Base-by-base conservation (phyloP, 2,113 vertebrate species). In the Asarcornis scutulata region DNA sequence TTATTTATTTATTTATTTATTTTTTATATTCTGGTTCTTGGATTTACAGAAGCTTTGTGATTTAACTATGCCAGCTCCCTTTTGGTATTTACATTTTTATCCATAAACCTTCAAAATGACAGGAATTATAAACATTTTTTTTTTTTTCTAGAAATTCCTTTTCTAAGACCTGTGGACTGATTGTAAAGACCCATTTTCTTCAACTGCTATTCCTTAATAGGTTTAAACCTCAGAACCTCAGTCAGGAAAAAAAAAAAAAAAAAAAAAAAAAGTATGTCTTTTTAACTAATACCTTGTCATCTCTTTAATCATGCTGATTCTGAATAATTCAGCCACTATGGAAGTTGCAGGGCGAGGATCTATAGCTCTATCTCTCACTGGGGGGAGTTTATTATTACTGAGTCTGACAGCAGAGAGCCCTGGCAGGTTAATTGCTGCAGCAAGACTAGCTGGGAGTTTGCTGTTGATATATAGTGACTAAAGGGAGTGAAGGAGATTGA, bases 401-500 rank as follows among this genome's bases (percentile, higher is more conserved):
- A 97, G 91, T 94, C 95, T 98, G 97, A 97, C 98, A 98, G 97
- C 91, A 97, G 97, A 98, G 95, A 96, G 94, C 96, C 94, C 95
- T 97, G 96, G 98, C 97, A 98, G 97, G 98, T 98, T 98, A 98
- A 98, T 98, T 98, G 98, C 97, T 97, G 91, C 91, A 97, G 97
- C 96, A 97, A 95, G 96, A 96, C 96, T 98, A 96, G 95, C 97
- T 98, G 96, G 94, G 96, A 97, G 95, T 97, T 98, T 97, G 97
- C 86, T 95, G 96, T 96, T 98, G 98, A 98, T 98, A 97, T 97
- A 98, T 96, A 97, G 97, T 77, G 71, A 97, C 96, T 96, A 97
- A 98, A 97, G 95, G 94, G 91, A 98, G 91, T 95, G 97, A 97
- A 98, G 91, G 96, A 97, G 97, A 98, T 98, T 97, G 97, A 98